Conservation (phyloP, 1,140 invertebrate genomes). For the Ostrea edulis region DNA sequence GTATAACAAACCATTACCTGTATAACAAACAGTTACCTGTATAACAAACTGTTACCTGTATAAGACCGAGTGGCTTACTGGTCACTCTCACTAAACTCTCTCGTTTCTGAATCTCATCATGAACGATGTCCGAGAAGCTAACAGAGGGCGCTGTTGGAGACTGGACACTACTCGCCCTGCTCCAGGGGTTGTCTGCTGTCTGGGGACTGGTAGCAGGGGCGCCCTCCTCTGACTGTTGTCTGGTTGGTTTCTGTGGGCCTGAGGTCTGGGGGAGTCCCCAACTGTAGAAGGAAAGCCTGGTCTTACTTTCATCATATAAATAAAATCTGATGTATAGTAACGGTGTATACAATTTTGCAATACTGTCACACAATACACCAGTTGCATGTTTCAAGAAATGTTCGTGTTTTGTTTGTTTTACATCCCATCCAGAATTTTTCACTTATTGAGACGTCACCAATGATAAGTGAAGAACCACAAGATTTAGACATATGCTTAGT, state of each 20-base stretch:
- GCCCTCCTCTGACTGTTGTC: neutral
- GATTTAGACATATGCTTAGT: too few species aligned
- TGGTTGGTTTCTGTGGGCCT: neutral
- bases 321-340: too few species aligned
- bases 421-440: too few species aligned
- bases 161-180: constrained; percentile 22
- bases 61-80: constrained; percentile 82
- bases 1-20: too few species aligned
- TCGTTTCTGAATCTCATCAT: constrained; percentile 71
- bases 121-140: constrained; percentile 73
- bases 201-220: constrained; percentile 4
- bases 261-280: neutral
- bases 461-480: too few species aligned
- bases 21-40: too few species aligned
- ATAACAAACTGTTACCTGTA: constrained; percentile 84
- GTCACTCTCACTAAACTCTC: constrained; percentile 62
- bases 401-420: too few species aligned
- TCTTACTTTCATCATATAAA: too few species aligned
- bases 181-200: constrained; percentile 61
- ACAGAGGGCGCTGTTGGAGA: constrained; percentile 47
- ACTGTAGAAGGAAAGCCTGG: neutral
- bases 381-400: too few species aligned
- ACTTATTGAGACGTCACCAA: too few species aligned
- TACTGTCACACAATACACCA: too few species aligned
- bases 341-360: too few species aligned